phyloP scores from a whole-genome alignment of 2,113 vertebrate species.

The Malurus elegans region DNA sequence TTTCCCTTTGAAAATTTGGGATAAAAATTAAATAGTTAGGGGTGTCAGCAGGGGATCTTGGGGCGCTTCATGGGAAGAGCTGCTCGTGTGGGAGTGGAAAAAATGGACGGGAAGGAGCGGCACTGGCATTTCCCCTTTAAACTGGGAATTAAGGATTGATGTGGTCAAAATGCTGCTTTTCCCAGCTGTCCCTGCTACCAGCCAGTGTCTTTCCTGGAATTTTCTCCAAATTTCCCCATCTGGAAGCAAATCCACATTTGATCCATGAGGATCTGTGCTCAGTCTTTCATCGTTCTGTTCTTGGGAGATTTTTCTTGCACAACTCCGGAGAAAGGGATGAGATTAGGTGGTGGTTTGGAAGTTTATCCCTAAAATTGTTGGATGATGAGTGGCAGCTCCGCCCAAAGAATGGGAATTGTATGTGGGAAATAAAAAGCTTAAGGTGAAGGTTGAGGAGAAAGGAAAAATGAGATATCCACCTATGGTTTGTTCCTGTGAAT shows the following conservation, averaged over 20 bases:
- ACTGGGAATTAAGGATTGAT: neutral
- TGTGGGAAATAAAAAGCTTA: neutral
- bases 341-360: neutral
- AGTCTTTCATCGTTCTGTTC: neutral
- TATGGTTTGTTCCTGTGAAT: fast-evolving
- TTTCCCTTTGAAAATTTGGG: neutral
- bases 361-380: neutral
- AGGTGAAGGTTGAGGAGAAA: neutral
- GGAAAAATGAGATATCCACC: neutral
- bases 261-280: neutral
- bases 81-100: neutral
- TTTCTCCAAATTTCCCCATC: neutral
- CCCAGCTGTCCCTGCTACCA: neutral
- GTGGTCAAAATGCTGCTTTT: neutral
- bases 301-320: neutral
- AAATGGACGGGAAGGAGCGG: neutral
- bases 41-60: neutral
- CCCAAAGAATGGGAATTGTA: neutral
- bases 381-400: too few species aligned
- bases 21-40: neutral
- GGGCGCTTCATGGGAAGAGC: neutral
- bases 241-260: neutral
- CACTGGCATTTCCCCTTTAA: fast-evolving
- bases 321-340: neutral
- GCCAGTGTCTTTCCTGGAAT: neutral